Conservation (phyloP, 2,888 invertebrate species). For the Agrochola lota region DNA sequence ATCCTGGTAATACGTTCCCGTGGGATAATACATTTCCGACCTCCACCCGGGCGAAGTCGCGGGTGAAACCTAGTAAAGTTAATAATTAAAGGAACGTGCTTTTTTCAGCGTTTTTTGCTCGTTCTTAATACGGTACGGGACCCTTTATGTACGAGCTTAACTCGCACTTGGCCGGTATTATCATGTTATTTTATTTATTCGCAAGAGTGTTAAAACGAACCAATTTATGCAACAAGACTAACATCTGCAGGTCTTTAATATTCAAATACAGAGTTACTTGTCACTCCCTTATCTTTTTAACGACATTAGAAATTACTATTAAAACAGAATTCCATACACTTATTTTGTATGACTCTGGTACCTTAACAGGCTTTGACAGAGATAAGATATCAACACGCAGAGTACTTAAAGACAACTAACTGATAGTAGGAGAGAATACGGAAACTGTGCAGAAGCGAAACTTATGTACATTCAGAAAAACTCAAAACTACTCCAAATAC, state of each 20-base stretch:
- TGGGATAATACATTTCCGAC: no score
- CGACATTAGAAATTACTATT: slow-evolving; percentile 48
- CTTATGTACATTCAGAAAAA: no score
- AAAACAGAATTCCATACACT: slow-evolving; percentile 32
- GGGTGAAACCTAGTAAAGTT: no score
- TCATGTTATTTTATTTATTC: slow-evolving; percentile 6
- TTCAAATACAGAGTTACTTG: slow-evolving; percentile 45
- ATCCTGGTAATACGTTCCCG: no score
- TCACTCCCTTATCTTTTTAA: slow-evolving; percentile 38
- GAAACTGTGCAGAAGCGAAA: slow-evolving; percentile 4
- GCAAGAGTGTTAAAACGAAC: slow-evolving; percentile 23
- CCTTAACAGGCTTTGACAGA: slow-evolving; percentile 34
- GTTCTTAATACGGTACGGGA: no score
- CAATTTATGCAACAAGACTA: slow-evolving; percentile 29
- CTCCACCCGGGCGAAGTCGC: no score
- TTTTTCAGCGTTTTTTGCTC: no score
- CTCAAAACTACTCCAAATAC: no score
- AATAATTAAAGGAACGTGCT: no score
- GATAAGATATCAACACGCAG: slow-evolving; percentile 44
- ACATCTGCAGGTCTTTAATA: slow-evolving; percentile 40
- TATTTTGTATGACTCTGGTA: slow-evolving; percentile 35
- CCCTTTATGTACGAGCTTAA: no score
- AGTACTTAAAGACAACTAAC: slow-evolving; percentile 34
- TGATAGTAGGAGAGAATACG: background rate
- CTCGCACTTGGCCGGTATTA: background rate